Conservation (phyloP, 2,888 invertebrate species). For the Mechanitis messenoides region DNA sequence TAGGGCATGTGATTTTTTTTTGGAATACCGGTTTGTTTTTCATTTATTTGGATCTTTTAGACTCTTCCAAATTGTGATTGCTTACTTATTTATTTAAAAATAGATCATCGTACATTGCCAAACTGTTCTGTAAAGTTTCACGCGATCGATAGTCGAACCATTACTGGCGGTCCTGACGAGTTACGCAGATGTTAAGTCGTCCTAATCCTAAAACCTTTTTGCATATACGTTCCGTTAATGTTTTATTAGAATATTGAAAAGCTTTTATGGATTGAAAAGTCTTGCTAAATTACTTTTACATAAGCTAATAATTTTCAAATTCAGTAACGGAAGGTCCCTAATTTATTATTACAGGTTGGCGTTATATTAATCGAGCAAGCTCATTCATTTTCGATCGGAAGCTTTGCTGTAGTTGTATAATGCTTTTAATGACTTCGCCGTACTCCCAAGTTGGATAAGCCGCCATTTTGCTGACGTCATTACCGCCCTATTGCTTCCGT, state of each 20-base stretch:
- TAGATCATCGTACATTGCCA: too few relatives aligned
- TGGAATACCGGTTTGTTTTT: too few relatives aligned
- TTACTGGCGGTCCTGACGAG: not conserved
- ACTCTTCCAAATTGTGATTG: too few relatives aligned
- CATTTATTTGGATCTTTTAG: too few relatives aligned
- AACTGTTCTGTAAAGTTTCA: not conserved
- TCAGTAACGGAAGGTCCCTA: not conserved
- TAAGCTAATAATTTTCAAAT: conserved; percentile 1
- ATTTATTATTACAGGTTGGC: not conserved
- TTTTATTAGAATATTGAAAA: too few relatives aligned
- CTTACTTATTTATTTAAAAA: too few relatives aligned
- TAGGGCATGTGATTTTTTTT: too few relatives aligned
- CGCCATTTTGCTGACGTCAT: conserved; percentile 17
- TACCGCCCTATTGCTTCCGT: conserved; percentile 16
- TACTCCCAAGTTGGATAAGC: not conserved
- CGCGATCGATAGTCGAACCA: not conserved
- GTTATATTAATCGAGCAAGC: not conserved
- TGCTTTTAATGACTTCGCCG: conserved; percentile 3
- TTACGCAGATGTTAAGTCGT: not conserved
- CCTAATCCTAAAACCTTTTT: not conserved
- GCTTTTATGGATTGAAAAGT: too few relatives aligned
- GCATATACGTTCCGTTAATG: not conserved
- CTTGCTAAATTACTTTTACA: not conserved
- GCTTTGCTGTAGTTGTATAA: conserved; percentile 1
- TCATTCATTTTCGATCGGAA: conserved; percentile 3